phyloP scores from a whole-genome alignment of 1,140 invertebrate species.

The Lepidostoma basale region DNA sequence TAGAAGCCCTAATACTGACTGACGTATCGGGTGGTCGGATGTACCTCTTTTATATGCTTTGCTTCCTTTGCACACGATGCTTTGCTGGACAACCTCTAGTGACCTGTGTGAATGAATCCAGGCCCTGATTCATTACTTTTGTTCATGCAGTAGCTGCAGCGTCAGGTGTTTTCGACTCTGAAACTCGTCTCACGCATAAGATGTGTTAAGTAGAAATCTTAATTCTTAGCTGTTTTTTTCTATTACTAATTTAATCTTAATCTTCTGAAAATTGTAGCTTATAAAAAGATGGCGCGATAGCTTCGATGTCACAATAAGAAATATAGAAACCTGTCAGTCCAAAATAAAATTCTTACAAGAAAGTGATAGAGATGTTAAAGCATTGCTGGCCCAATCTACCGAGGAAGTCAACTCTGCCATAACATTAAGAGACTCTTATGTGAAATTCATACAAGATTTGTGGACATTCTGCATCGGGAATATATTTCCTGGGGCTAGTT shows the following conservation, averaged over 20 bases:
- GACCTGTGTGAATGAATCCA: too few relatives aligned
- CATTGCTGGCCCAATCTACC: slow-evolving; percentile 48
- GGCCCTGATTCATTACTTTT: neutral
- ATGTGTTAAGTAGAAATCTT: too few relatives aligned
- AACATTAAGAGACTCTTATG: slow-evolving; percentile 36
- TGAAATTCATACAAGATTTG: slow-evolving; percentile 58
- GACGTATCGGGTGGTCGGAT: too few relatives aligned
- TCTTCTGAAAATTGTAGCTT: too few relatives aligned
- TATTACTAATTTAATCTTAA: too few relatives aligned
- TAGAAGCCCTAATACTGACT: too few relatives aligned
- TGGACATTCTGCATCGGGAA: slow-evolving; percentile 61
- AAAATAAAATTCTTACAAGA: slow-evolving; percentile 6
- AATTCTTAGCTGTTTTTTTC: too few relatives aligned
- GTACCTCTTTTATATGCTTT: too few relatives aligned
- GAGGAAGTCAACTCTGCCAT: slow-evolving; percentile 50
- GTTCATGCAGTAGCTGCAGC: slow-evolving; percentile 6
- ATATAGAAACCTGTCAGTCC: slow-evolving; percentile 13
- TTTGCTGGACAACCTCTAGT: too few relatives aligned
- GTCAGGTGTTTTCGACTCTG: too few relatives aligned
- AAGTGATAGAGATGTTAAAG: neutral
- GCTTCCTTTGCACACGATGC: too few relatives aligned
- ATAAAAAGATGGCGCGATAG: slow-evolving; percentile 36
- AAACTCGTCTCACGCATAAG: too few relatives aligned
- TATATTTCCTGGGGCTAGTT: slow-evolving; percentile 73
- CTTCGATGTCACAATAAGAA: slow-evolving; percentile 30